Evolutionary conservation across 2,797 vertebrate species (phyloP).

Genomic region (Choloepus didactylus): DNA sequence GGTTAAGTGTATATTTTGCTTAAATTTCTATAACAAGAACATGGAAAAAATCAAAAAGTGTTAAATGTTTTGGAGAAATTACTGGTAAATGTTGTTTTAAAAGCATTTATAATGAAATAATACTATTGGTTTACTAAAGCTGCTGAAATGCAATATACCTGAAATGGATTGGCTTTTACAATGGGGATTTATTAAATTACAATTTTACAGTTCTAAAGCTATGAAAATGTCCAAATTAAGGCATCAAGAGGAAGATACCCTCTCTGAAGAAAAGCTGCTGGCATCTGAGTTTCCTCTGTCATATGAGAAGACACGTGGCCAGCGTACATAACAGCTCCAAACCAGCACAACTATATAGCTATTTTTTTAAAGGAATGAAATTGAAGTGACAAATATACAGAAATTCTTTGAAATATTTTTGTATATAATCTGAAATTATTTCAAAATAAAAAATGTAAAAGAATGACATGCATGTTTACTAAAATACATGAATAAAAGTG

Average conservation of each 20-base stretch:
- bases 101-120: constrained; percentile 48
- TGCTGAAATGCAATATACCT: no score
- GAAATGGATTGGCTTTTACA: no score
- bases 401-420: constrained; percentile 29
- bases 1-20: constrained; percentile 47
- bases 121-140: neutral
- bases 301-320: no score
- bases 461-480: neutral
- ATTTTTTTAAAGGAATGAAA: constrained; percentile 1
- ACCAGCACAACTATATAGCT: neutral
- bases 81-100: neutral
- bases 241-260: no score
- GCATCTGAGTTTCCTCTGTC: no score
- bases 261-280: no score
- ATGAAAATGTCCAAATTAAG: no score
- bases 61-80: neutral
- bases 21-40: constrained; percentile 2
- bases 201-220: no score
- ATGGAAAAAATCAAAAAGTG: constrained; percentile 1
- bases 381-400: constrained; percentile 7
- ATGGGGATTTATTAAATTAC: no score
- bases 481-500: neutral
- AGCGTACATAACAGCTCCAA: no score
- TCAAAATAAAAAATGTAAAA: neutral
- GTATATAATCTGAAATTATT: constrained; percentile 36